Percentiles rank a stretch among this genome's conserved stretches.
These are phyloP conservation scores for Echinops telfairi DNA, from an alignment of 2,113 vertebrate genomes.

Conservation along the genomic window DNA sequence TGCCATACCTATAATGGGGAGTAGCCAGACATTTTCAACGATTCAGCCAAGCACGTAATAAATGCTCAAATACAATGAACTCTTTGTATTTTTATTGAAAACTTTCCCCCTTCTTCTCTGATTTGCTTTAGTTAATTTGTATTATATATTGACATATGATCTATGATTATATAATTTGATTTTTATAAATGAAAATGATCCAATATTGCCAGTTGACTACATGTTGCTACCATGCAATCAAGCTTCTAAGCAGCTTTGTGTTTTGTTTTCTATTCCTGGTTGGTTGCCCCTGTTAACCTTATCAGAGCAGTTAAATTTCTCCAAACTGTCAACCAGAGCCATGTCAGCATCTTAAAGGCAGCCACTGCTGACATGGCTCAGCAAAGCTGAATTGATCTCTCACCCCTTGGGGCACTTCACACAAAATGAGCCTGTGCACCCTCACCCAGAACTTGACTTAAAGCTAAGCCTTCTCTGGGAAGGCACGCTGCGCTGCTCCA, in stretches of 20 bases:
- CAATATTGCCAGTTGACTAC: constrained; percentile 63
- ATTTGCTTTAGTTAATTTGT: neutral
- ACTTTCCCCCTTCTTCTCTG: neutral
- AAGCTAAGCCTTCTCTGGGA: constrained; percentile 73
- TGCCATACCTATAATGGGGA: neutral
- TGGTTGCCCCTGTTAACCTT: constrained; percentile 86
- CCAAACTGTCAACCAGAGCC: constrained; percentile 84
- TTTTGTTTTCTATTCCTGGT: constrained; percentile 83
- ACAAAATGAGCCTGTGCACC: neutral
- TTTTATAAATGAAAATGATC: constrained; percentile 21
- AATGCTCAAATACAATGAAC: neutral
- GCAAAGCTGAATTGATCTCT: constrained; percentile 86
- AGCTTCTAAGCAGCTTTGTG: constrained; percentile 78
- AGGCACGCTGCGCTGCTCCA: constrained; percentile 66
- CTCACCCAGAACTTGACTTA: constrained; percentile 70
- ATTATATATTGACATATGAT: no score
- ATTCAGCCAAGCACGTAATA: constrained; percentile 12
- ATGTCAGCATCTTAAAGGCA: constrained; percentile 85
- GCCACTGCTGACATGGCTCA: constrained; percentile 80
- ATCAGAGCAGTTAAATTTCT: constrained; percentile 88
- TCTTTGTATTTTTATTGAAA: constrained; percentile 61
- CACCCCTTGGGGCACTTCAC: constrained; percentile 77
- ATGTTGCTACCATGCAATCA: constrained; percentile 70
- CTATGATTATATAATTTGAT: no score
- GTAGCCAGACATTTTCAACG: neutral